phyloP scores from a whole-genome alignment of 2,113 vertebrate genomes.

The Brachyistius frenatus region DNA sequence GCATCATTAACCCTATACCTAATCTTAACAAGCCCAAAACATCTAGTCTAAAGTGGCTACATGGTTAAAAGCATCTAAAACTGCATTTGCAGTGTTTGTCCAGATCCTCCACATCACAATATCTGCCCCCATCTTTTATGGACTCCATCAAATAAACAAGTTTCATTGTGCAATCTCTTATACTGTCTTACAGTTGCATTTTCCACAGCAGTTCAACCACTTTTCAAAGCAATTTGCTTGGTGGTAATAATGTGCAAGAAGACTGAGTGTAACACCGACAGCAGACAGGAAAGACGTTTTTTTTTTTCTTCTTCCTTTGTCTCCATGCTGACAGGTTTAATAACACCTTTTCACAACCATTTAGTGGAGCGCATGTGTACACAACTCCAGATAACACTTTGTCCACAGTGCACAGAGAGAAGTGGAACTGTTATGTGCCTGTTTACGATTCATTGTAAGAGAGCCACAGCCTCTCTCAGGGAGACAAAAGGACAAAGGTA shows the following conservation, averaged over 20 bases:
- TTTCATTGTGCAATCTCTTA: background rate
- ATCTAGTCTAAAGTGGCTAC: background rate
- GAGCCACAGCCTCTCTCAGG: constrained; percentile 28
- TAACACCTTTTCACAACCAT: constrained; percentile 12
- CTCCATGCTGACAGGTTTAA: constrained; percentile 32
- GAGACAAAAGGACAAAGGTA: constrained; percentile 70
- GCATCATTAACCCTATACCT: background rate
- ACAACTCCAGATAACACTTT: constrained; percentile 25
- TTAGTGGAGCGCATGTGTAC: constrained; percentile 9
- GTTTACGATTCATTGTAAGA: constrained; percentile 54
- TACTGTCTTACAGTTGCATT: background rate
- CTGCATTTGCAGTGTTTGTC: no score
- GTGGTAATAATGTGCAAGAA: background rate
- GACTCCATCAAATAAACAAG: constrained; percentile 9
- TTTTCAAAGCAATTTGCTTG: constrained; percentile 3
- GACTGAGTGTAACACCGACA: background rate
- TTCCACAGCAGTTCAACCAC: background rate
- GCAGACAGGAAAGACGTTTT: background rate
- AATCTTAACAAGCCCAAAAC: background rate
- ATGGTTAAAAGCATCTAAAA: no score
- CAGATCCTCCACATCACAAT: no score
- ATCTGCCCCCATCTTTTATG: background rate
- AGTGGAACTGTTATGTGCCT: constrained; percentile 31
- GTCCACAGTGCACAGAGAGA: constrained; percentile 33
- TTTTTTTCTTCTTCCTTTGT: background rate